phyloP scores from a whole-genome alignment of 2,888 invertebrate species.

The Smittia aterrima region DNA sequence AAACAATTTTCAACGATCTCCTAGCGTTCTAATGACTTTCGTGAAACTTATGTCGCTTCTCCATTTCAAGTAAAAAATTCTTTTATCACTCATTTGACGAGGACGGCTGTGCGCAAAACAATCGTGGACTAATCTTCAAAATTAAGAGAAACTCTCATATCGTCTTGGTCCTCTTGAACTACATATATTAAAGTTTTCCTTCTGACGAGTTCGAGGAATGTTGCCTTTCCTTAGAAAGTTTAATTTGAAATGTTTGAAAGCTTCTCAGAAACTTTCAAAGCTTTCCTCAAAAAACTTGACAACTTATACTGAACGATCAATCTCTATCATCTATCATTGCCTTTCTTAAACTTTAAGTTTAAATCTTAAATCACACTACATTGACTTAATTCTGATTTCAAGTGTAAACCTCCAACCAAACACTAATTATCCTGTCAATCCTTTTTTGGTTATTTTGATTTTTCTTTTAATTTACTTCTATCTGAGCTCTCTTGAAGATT shows the following conservation, averaged over 20 bases:
- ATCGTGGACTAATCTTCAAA: neutral
- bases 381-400: constrained; percentile 11
- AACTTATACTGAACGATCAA: too few relatives aligned
- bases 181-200: neutral
- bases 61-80: neutral
- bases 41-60: neutral
- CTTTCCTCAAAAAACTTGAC: too few relatives aligned
- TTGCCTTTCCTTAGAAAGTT: too few relatives aligned
- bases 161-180: neutral
- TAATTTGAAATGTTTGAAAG: too few relatives aligned
- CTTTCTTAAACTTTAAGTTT: neutral
- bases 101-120: constrained; percentile 24
- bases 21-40: too few relatives aligned
- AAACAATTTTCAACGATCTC: too few relatives aligned
- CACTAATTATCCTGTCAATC: constrained; percentile 16
- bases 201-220: neutral
- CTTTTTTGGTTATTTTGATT: neutral
- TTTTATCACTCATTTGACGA: constrained; percentile 30
- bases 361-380: constrained; percentile 11
- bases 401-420: neutral
- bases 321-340: neutral
- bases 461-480: neutral
- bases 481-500: neutral
- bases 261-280: too few relatives aligned
- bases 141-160: neutral